Base-by-base conservation (phyloP, 2,113 vertebrate genomes). In the Melanostigma gelatinosum region DNA sequence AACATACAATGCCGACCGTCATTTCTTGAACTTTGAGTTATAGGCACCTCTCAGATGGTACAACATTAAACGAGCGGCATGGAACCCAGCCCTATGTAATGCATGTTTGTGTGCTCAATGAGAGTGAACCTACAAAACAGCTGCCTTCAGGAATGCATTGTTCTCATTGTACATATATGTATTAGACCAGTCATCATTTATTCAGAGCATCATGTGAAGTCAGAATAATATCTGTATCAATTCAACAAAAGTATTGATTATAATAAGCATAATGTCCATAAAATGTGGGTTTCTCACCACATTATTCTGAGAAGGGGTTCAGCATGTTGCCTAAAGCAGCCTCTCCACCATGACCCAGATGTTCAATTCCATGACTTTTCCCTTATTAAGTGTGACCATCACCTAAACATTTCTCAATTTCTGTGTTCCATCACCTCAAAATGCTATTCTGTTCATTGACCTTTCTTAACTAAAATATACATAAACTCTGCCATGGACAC, bases 331-430 rank as follows among this genome's bases (percentile, higher is more conserved):
- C 55, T 62, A 46, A 50, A 80, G 50, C 62, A n/a, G 38, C 36
- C 55, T 79, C 70, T 60, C 68, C 44, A 63, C 50, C 18, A 58
- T 64, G 54, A 80, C 42, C 68, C 67, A 85, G 40, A 82, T 72
- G 73, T 72, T 83, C 52, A 75, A 84, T 83, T 87, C 68, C 72
- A 62, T 58, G 61, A 48, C 50, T 83, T 76, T 81, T 73, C 63
- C 46, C 69, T 83, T 70, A 70, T 73, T 29, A 34, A 32, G 9
- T 36, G 2, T 4, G 16, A 69, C 50, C 2, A 3, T 22, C 24
- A 24, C 24, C 24, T 1, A 24, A 24, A 24, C 24, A 24, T 24
- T 24, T 24, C 24, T 24, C 24, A 24, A 24, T 24, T 24, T 24
- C 24, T 24, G 24, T 24, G 24, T 61, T 78, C 57, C 61, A 67